Conservation (phyloP, 2,888 invertebrate species). For the Thecocarcelia acutangulata region DNA sequence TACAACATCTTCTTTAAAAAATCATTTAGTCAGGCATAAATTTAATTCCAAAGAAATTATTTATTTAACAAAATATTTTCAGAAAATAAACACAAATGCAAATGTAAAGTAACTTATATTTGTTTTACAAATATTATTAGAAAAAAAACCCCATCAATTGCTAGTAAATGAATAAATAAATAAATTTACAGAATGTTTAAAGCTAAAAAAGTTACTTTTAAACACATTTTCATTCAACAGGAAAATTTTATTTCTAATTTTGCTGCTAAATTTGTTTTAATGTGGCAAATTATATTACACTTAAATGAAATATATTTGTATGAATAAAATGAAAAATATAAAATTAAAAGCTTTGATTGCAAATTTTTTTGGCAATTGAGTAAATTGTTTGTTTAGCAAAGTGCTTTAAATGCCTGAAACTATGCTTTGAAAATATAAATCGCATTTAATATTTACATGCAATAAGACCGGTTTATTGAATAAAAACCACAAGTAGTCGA, state of each 20-base stretch:
- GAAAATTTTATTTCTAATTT: not conserved
- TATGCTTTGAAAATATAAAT: conserved; percentile 9
- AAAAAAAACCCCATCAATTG: not conserved
- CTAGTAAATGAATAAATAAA: conserved; percentile 26
- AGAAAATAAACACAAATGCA: not conserved
- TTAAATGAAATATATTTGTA: not conserved
- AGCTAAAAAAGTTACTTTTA: not conserved
- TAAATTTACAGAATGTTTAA: conserved; percentile 14
- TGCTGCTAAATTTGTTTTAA: not conserved
- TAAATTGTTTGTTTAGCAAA: conserved; percentile 20
- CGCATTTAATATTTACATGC: too few relatives aligned
- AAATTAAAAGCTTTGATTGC: conserved; percentile 3
- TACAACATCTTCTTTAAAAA: conserved; percentile 19
- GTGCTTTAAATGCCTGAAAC: not conserved
- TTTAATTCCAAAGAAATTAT: conserved; percentile 47
- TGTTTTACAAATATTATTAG: conserved; percentile 22
- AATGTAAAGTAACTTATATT: conserved; percentile 7
- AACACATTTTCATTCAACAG: not conserved
- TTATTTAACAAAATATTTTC: conserved; percentile 40
- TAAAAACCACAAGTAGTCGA: too few relatives aligned
- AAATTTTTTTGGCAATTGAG: conserved; percentile 7
- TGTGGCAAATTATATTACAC: conserved; percentile 1
- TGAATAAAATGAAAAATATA: not conserved
- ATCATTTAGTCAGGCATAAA: conserved; percentile 57
- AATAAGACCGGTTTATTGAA: too few relatives aligned